Conservation (phyloP, 2,888 invertebrate genomes). For the Drosophila putrida region DNA sequence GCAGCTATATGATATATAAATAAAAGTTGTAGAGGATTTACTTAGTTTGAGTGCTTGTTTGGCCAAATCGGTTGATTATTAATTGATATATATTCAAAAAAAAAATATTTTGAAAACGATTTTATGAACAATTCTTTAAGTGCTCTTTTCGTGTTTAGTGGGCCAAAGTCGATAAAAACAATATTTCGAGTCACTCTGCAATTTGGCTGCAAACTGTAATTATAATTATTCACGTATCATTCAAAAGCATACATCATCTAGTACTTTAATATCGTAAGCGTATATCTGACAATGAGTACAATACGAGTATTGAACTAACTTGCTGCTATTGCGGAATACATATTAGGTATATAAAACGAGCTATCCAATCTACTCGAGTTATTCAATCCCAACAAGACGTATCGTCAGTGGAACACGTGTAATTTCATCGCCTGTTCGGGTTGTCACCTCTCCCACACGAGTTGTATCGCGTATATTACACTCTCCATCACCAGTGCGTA, state of each 20-base stretch:
- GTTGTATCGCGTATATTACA: conserved; percentile 76
- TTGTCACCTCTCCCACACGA: conserved; percentile 82
- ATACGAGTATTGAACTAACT: conserved; percentile 40
- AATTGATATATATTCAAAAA: too few relatives aligned
- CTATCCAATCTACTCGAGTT: conserved; percentile 85
- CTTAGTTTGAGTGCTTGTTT: too few relatives aligned
- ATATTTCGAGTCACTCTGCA: too few relatives aligned
- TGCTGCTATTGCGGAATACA: conserved; percentile 43
- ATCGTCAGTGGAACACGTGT: conserved; percentile 80
- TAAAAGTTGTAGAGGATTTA: too few relatives aligned
- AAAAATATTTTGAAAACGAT: too few relatives aligned
- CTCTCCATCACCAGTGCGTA: conserved; percentile 80
- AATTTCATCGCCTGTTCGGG: conserved; percentile 83
- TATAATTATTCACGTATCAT: conserved; percentile 8
- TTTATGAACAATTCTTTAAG: too few relatives aligned
- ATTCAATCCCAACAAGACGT: conserved; percentile 80
- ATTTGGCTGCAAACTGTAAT: too few relatives aligned
- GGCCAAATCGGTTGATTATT: too few relatives aligned
- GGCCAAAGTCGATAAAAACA: too few relatives aligned
- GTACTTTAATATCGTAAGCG: not conserved
- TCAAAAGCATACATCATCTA: conserved; percentile 4
- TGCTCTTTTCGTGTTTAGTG: too few relatives aligned
- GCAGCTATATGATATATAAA: too few relatives aligned
- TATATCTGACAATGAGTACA: not conserved
- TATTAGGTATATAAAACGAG: conserved; percentile 84